These are phyloP conservation scores for Acromyrmex heyeri DNA, from an alignment of 1,140 invertebrate species.

Conservation along the genomic window DNA sequence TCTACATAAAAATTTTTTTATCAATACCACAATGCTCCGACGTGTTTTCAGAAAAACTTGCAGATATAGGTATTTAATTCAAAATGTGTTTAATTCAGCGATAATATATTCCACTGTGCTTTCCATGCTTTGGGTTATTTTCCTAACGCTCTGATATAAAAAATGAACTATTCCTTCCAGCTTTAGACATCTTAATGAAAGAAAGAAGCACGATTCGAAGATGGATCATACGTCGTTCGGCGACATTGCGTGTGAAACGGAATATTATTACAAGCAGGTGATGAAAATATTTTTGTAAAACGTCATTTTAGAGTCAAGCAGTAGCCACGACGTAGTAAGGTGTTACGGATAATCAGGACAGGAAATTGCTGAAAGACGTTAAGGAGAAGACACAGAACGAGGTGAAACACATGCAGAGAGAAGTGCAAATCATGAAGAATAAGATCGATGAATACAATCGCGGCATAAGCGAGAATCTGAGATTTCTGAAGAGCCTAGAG, in stretches of 20 bases:
- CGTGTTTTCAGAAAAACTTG: background rate
- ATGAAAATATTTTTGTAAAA: background rate
- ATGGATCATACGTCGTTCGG: constrained; percentile 6
- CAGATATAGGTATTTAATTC: constrained; percentile 9
- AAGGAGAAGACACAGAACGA: constrained; percentile 77
- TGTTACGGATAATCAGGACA: constrained; percentile 64
- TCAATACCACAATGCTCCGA: constrained; percentile 48
- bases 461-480: constrained; percentile 75
- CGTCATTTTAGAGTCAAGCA: background rate
- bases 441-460: constrained; percentile 78
- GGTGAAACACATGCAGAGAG: constrained; percentile 73
- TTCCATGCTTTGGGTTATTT: background rate
- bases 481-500: constrained; percentile 74
- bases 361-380: constrained; percentile 69
- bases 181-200: constrained; percentile 46
- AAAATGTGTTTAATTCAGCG: background rate
- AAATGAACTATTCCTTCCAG: background rate
- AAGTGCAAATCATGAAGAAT: constrained; percentile 69
- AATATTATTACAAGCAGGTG: constrained; percentile 77
- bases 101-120: background rate
- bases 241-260: constrained; percentile 72
- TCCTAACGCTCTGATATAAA: too few relatives aligned
- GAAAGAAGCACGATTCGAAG: constrained; percentile 50
- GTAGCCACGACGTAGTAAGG: background rate
- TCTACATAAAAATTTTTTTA: background rate